Conservation (phyloP, 2,888 invertebrate species). For the Muschampia plurimacula region DNA sequence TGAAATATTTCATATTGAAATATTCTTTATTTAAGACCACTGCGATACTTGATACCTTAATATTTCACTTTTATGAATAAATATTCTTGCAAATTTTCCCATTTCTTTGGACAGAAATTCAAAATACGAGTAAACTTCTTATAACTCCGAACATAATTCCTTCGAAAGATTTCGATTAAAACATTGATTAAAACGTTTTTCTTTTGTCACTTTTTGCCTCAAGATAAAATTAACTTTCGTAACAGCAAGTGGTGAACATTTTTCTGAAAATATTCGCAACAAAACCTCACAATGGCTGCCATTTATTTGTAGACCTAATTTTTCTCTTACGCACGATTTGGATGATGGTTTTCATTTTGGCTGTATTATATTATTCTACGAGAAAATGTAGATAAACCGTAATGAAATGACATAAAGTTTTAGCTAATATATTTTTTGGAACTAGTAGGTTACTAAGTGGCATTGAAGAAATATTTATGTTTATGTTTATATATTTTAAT, state of each 20-base stretch:
- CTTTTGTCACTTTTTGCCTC: not conserved
- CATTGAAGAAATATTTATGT: too few relatives aligned
- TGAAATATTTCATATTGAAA: not conserved
- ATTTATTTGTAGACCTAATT: conserved; percentile 21
- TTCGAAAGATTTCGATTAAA: conserved; percentile 5
- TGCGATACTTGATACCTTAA: not conserved
- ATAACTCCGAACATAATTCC: not conserved
- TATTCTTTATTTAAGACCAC: not conserved
- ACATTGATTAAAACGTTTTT: conserved; percentile 12
- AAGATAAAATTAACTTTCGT: conserved; percentile 9
- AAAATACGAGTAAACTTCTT: not conserved
- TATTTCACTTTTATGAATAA: not conserved
- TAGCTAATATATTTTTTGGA: not conserved
- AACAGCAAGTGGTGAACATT: not conserved
- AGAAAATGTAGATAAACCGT: not conserved
- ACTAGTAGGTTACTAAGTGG: not conserved
- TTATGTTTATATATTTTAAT: too few relatives aligned
- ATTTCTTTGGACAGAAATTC: not conserved
- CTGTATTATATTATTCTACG: not conserved
- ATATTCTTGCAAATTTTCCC: not conserved
- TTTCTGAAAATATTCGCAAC: conserved; percentile 5
- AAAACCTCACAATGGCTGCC: conserved; percentile 10
- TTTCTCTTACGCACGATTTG: conserved; percentile 22
- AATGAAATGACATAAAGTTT: not conserved
- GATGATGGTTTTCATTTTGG: not conserved